A percentile compares a stretch with the other conserved stretches of the same genome.
These are phyloP conservation scores for Chloebia gouldiae DNA, from an alignment of 2,113 vertebrate genomes.

Conservation along the genomic window DNA sequence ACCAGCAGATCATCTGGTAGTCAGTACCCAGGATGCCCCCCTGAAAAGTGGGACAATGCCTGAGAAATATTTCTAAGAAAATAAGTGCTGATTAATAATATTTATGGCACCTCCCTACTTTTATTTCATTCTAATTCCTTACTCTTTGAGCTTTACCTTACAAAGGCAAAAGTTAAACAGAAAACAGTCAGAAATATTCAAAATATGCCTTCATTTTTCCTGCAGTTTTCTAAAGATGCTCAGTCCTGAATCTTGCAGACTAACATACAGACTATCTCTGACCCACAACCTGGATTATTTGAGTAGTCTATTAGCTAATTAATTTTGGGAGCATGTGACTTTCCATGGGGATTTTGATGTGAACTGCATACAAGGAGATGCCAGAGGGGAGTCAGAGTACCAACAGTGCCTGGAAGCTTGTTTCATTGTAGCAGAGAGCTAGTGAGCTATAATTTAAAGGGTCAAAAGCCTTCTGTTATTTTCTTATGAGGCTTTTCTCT, in stretches of 20 bases:
- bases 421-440: background rate
- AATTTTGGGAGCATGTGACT: background rate
- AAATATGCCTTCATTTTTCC: background rate
- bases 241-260: background rate
- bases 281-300: background rate
- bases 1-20: background rate
- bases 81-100: background rate
- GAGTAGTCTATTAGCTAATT: background rate
- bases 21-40: background rate
- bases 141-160: background rate
- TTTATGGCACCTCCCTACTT: background rate
- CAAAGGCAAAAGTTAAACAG: background rate
- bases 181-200: background rate
- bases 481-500: constrained; percentile 44
- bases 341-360: background rate
- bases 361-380: background rate
- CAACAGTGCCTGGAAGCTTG: background rate
- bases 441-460: constrained; percentile 50
- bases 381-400: background rate
- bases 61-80: background rate
- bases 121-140: background rate
- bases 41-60: background rate
- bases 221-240: background rate
- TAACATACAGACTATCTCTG: background rate
- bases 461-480: constrained; percentile 61